phyloP scores from a whole-genome alignment of 2,888 invertebrate species.

The Cyrtodaria siliqua region DNA sequence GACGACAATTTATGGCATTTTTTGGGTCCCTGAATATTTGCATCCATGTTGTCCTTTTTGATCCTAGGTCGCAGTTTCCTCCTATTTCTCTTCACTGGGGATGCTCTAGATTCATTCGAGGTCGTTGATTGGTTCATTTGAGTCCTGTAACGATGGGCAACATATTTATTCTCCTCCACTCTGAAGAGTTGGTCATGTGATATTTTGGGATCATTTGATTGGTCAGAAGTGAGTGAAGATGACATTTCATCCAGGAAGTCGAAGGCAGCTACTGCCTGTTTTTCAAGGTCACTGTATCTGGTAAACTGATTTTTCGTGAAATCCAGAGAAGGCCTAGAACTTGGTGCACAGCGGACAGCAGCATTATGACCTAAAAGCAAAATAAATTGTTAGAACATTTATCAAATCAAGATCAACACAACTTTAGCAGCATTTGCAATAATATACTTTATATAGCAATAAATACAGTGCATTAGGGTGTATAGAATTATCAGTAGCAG shows the following conservation, averaged over 20 bases:
- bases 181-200: constrained; percentile 45
- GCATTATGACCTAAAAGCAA: constrained; percentile 66
- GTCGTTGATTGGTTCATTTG: constrained; percentile 55
- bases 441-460: too few relatives aligned
- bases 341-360: not conserved
- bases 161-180: constrained; percentile 19
- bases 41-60: constrained; percentile 41
- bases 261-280: constrained; percentile 78
- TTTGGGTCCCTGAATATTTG: constrained; percentile 6
- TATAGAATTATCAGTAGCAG: too few relatives aligned
- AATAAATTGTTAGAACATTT: too few relatives aligned
- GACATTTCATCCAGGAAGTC: constrained; percentile 77
- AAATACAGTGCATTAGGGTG: too few relatives aligned
- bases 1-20: constrained; percentile 50
- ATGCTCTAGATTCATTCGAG: constrained; percentile 46
- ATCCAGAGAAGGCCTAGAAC: constrained; percentile 63
- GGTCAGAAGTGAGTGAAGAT: constrained; percentile 53
- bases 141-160: constrained; percentile 7
- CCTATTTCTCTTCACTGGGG: constrained; percentile 55
- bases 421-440: too few relatives aligned
- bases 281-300: constrained; percentile 74
- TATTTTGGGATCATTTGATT: constrained; percentile 40
- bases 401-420: too few relatives aligned
- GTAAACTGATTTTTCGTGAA: constrained; percentile 70
- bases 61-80: constrained; percentile 44